Base-by-base conservation (phyloP, 2,113 vertebrate genomes). In the Platanista minor region DNA sequence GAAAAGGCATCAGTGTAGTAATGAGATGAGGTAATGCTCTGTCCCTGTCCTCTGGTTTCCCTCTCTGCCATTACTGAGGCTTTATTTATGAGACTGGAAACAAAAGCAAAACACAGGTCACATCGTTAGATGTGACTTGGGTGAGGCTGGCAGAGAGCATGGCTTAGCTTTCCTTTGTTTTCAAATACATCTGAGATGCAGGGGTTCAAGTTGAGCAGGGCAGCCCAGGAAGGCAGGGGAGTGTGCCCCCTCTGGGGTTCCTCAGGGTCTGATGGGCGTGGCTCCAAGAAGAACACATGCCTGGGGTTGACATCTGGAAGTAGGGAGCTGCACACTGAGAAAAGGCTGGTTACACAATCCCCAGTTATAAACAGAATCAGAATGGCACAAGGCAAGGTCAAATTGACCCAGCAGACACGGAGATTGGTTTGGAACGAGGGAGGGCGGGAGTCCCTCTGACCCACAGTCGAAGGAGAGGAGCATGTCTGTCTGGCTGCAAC, bases 21-120 rank as follows among this genome's bases (percentile, higher is more conserved):
- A 97, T 90, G 92, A 13, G 81, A 59, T 97, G 97, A 96, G 86
- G 92, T 96, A 86, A 96, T 95, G 87, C 74, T 71, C 31, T 57
- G 57, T 39, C 57, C 39, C 90, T 75, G 96, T 82, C 90, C 57
- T 93, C 97, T 80, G 74, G 67, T 33, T 67, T 66, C 92, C 69
- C 92, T 90, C 71, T 54, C 90, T 83, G 72, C 90, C 43, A 69
- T 89, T 39, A 75, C 87, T 0, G 14, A 83, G 95, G 87, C 25
- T 81, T 96, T 97, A 87, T 87, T 95, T 69, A 97, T 77, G 90
- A 92, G 87, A 12, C 62, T 36, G n/a, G 78, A 78, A 74, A 52
- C 11, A 7, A 75, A 86, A 87, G 52, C 52, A 52, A 52, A 52
- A 52, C 52, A 52, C 52, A 52, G 17, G 52, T 52, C 52, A 52